Evolutionary conservation across 2,797 vertebrate genomes (phyloP).

Genomic region (Perodicticus potto): DNA sequence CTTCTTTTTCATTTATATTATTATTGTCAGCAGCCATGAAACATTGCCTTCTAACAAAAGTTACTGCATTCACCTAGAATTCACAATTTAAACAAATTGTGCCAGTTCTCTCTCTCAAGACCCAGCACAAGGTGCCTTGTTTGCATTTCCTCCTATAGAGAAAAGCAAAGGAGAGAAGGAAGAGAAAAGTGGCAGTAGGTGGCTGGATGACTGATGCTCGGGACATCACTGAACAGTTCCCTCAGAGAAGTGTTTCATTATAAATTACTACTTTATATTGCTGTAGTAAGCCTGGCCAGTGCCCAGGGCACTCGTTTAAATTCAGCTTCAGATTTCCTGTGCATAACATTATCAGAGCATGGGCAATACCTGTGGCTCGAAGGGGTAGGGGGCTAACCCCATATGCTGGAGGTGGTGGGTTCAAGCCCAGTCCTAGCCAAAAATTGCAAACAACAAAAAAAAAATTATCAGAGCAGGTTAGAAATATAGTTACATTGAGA

Average conservation of each 20-base stretch:
- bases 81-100: background rate
- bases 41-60: background rate
- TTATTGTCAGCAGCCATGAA: background rate
- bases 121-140: background rate
- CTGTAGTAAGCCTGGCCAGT: background rate
- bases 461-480: background rate
- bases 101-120: background rate
- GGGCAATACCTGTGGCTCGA: no score
- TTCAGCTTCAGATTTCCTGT: background rate
- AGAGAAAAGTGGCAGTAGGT: rapidly evolving
- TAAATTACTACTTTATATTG: background rate
- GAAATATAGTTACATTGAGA: background rate
- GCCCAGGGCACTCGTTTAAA: background rate
- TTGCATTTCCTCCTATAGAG: background rate
- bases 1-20: constrained; percentile 9
- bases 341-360: background rate
- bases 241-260: background rate
- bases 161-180: background rate
- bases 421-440: no score
- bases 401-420: no score
- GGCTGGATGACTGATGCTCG: background rate
- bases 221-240: background rate
- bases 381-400: no score
- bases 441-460: no score
- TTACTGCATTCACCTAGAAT: background rate